These are phyloP conservation scores for Chaenogobius annularis DNA, from an alignment of 2,113 vertebrate genomes.

Conservation along the genomic window DNA sequence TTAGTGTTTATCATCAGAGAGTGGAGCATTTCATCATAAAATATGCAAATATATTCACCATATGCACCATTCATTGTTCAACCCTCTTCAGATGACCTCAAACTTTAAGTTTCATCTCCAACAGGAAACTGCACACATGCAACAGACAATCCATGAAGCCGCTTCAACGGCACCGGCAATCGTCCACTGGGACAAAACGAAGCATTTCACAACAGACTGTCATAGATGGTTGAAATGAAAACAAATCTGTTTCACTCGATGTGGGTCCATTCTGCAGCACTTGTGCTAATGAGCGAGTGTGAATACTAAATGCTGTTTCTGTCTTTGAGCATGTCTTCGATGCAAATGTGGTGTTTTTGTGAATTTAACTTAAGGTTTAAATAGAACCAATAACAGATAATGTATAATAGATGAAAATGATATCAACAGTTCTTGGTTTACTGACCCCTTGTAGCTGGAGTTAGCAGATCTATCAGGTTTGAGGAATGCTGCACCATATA, in stretches of 20 bases:
- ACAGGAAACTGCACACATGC: neutral
- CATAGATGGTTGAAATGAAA: conserved; percentile 31
- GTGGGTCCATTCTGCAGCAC: conserved; percentile 29
- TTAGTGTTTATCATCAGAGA: conserved; percentile 49
- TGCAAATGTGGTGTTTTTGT: conserved; percentile 2
- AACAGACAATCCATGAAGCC: neutral
- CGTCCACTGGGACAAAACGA: conserved; percentile 22
- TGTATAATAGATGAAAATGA: neutral
- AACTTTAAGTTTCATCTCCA: conserved; percentile 26
- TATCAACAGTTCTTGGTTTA: neutral
- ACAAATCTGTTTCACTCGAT: conserved; percentile 36
- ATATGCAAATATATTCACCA: conserved; percentile 64
- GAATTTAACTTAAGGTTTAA: neutral
- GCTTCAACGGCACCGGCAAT: conserved; percentile 31
- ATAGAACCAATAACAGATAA: too few species aligned
- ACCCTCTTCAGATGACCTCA: conserved; percentile 5
- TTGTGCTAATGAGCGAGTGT: conserved; percentile 43
- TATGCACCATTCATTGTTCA: conserved; percentile 45
- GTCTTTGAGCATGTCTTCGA: conserved; percentile 7
- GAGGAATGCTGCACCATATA: too few species aligned
- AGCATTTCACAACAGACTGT: conserved; percentile 21
- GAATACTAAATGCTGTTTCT: conserved; percentile 29
- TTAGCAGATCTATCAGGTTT: neutral
- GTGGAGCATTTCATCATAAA: conserved; percentile 41
- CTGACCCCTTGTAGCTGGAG: conserved; percentile 11